Percentiles rank a stretch among this genome's conserved stretches.
phyloP scores from a whole-genome alignment of 2,888 invertebrate genomes.

The Acrobasis suavella region DNA sequence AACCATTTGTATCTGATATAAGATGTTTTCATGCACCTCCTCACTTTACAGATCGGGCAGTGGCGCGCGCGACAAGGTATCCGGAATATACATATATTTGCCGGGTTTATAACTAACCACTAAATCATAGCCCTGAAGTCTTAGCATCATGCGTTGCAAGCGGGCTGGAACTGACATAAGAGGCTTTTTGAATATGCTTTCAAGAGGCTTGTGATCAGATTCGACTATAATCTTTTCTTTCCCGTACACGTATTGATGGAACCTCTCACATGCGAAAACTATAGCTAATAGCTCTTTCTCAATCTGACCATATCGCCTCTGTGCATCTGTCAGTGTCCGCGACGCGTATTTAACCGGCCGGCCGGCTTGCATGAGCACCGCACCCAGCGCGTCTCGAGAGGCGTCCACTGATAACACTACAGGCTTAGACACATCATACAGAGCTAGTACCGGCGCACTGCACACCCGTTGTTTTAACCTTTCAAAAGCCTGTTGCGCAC shows the following conservation, averaged over 20 bases:
- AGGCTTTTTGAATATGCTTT: slow-evolving; percentile 34
- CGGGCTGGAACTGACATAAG: slow-evolving; percentile 32
- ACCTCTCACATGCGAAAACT: slow-evolving; percentile 30
- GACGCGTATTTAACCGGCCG: slow-evolving; percentile 33
- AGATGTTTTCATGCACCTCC: slow-evolving; percentile 26
- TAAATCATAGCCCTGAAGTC: slow-evolving; percentile 36
- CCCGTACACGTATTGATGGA: slow-evolving; percentile 29
- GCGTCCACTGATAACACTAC: slow-evolving; percentile 37
- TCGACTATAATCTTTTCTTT: slow-evolving; percentile 20
- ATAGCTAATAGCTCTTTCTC: slow-evolving; percentile 37
- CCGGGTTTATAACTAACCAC: slow-evolving; percentile 36
- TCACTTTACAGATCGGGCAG: slow-evolving; percentile 29
- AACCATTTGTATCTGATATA: slow-evolving; percentile 24
- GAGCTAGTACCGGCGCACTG: slow-evolving; percentile 31
- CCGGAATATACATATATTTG: slow-evolving; percentile 39
- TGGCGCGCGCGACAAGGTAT: slow-evolving; percentile 29
- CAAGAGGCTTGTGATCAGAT: slow-evolving; percentile 34
- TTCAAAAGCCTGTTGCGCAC: neutral
- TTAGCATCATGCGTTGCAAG: slow-evolving; percentile 38
- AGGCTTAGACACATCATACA: slow-evolving; percentile 25
- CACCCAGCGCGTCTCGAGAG: slow-evolving; percentile 28
- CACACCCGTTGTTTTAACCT: slow-evolving; percentile 14
- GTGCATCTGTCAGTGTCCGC: slow-evolving; percentile 31
- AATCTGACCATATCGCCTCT: slow-evolving; percentile 32
- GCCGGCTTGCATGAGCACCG: slow-evolving; percentile 31